Base-by-base conservation (phyloP, 1,140 invertebrate species). In the Atta colombica region DNA sequence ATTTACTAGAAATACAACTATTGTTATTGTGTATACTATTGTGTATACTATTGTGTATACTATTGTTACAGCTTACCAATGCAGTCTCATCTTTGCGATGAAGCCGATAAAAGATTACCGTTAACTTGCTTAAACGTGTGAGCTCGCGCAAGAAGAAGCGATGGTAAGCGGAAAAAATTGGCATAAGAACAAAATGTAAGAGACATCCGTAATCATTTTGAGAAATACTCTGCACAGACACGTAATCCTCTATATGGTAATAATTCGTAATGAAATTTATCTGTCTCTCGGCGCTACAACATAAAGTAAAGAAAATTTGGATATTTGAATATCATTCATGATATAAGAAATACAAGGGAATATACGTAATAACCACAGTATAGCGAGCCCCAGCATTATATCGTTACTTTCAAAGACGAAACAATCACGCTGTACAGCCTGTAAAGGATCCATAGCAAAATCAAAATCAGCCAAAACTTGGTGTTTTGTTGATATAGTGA, bases 111-210 rank as follows among this genome's bases (percentile, higher is more conserved):
- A 95, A 97, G 3, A 96, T 88, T 18, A 93, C 92, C 3, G 92
- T 87, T 63, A 92, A 94, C 14, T 93, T 92, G 0, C 94, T 95
- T 5, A 96, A 92, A 5, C 96, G 93, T 65, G 96, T 92, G 3
- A 97, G 58, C 82, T 97, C 96, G n/a, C 96, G 95, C 72, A 97
- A 91, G 86, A 96, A 97, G 93, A 96, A 96, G 86, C 96, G 96
- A 0, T 95, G 94, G 82, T 96, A 95, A 45, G 95, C 94, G 51
- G 95, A 94, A 88, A 97, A 96, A 18, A 96, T 95, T 16, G 97
- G 97, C 71, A 96, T 95, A 3, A 97, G 75, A 28, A 95, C 93
- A 88, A 96, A 95, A 86, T 96, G 96, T 77, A 96, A 91, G 0
- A 96, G 89, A 65, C 95, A 93, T 4, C 91, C 96, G 89, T 96